Base-by-base conservation (phyloP, 2,797 vertebrate species). In the Danio tinwini region DNA sequence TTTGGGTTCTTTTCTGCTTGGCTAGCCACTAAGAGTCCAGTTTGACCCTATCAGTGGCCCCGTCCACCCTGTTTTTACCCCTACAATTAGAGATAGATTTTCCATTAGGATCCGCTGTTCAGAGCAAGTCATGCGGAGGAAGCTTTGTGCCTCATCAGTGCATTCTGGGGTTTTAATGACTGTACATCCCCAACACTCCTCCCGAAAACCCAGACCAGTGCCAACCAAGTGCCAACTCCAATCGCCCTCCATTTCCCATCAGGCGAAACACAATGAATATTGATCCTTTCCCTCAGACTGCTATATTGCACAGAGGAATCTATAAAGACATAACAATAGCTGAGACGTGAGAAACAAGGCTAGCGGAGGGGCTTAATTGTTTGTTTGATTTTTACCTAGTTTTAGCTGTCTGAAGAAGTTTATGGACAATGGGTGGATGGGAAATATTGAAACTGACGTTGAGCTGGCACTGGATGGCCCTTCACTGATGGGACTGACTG, bases 11-110 rank as follows among this genome's bases (percentile, higher is more conserved):
- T 81, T 83, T 80, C 69, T 78, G 82, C 67, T 81, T 42, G 79
- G 75, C 39, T 85, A 83, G 56, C 21, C 44, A 0, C 78, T 81
- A 82, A 45, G 74, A 76, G 78, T 42, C 71, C 58, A 65, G 59
- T 81, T 49, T 82, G 78, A 52, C 47, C 76, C 81, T 73, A 29
- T 55, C 70, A 19, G 47, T 82, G 81, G 84, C 84, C 85, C 63
- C 76, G 80, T 47, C 81, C 70, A 78, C 75, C 88, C 83, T 40
- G 78, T 88, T 90, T 90, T 90, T 72, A 86, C 78, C 80, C 50
- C 56, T 83, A 89, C 87, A 89, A 89, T 88, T 85, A 87, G 53
- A 78, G 88, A 89, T 86, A 79, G 84, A 91, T 87, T 90, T 89
- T 83, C 84, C 86, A 91, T 90, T 88, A 87, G 83, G 29, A 65